Base-by-base conservation (phyloP, 2,888 invertebrate genomes). In the Drosophila kanekoi region DNA sequence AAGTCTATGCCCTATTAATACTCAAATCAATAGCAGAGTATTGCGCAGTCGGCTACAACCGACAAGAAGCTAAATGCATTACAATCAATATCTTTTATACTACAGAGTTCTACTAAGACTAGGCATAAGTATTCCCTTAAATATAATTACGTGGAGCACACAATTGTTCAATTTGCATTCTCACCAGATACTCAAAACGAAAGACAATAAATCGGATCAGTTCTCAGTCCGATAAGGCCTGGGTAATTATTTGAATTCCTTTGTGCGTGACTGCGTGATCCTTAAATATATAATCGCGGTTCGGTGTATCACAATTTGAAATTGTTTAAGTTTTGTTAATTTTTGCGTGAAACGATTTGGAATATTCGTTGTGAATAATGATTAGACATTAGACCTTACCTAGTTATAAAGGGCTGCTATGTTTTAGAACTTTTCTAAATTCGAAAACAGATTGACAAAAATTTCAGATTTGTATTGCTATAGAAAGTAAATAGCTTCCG, bases 301-400 rank as follows among this genome's bases (percentile, higher is more conserved):
- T 18, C 10, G 2, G 32, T 63, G 62, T 37, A 49, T 40, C 37
- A 38, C 32, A 49, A 43, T 35, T 38, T 49, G 10, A 18, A 69
- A 38, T 51, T 41, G 45, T 70, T 43, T 41, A 18, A 23, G 64
- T 59, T 57, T 33, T 51, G 32, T 43, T 45, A 51, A 56, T 59
- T 69, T 70, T 38, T 60, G 40, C 71, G 59, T 52, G 54, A 37
- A 47, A 56, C 18, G 23, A 33, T 45, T 18, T 53, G 14, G 13
- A 47, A 43, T 45, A 18, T 57, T 57, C 8, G 2, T 49, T 28
- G 11, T 11, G 40, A 63, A 33, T 45, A 49, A 53, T 75, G 44
- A 58, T 9, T 18, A 76, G 64, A 52, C 40, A 44, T 48, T 52
- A 28, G n/a, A 57, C 13, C n/a, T 44, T 40, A 38, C 4, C 13